Evolutionary conservation across 2,797 vertebrate genomes (phyloP), one percentile per base, ranked within the genome.

Genomic region (Pampus argenteus): DNA sequence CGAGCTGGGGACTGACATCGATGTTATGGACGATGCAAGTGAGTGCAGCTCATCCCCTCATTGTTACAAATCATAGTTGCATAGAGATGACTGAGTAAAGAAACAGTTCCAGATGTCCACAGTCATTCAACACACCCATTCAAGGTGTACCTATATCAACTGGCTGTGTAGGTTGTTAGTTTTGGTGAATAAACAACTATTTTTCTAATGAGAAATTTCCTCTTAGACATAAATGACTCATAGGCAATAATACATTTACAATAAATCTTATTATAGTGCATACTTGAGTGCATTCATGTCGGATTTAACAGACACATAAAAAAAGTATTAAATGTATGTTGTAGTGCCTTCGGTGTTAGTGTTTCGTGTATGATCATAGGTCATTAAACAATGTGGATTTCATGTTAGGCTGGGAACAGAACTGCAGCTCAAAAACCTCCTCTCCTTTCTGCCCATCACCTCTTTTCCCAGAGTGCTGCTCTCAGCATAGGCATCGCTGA

Each of bases 21-120:
- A 98, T 75, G 96, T 98, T 89, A 98, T 98, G 96, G 97, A 99
- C 69, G 97, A 99, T 91, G 97, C 97, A 90, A 99, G 97, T 99
- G 94, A 97, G 98, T 96, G 81, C 22, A 51, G 74, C 49, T 47
- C 36, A 72, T 76, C 48, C 62, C 14, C 25, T 38, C 13, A 13
- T 20, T 47, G 57, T 38, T 28, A 31, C 31, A 54, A n/a, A n/a
- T n/a, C n/a, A n/a, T n/a, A n/a, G n/a, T 54, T 48, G 45, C 25
- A 40, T 31, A 31, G 29, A 31, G 3, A 47, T 20, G n/a, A 22
- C 44, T 47, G 2, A 22, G 8, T 31, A 31, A 20, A 22, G 44
- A 47, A 22, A 15, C 48, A 7, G 34, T 40, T 29, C 2, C 26
- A n/a, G 25, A 42, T 42, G 14, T 42, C 38, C 38, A 17, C 38